Evolutionary conservation across 2,113 vertebrate genomes (phyloP).

Genomic region (Redunca redunca): DNA sequence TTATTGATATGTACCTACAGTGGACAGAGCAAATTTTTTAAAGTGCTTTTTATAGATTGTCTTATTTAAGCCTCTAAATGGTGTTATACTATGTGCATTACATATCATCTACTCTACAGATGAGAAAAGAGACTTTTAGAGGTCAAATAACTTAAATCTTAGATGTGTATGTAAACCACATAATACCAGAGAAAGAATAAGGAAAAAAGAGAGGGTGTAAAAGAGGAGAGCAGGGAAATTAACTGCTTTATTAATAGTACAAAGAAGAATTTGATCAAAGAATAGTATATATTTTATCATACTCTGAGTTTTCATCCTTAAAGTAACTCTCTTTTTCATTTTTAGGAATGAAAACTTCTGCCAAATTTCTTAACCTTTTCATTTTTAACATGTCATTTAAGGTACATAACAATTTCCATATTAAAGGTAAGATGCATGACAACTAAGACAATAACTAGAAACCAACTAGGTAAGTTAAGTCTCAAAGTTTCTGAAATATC

Average conservation of each 20-base stretch:
- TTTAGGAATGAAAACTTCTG: not conserved
- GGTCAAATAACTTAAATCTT: not conserved
- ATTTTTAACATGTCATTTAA: not conserved
- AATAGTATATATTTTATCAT: not conserved
- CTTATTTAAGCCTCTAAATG: not conserved
- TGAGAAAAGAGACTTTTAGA: not conserved
- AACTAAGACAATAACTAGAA: not conserved
- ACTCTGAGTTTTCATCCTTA: not conserved
- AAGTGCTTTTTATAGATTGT: not conserved
- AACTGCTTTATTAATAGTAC: not conserved
- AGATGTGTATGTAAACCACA: not conserved
- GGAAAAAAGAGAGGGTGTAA: not conserved
- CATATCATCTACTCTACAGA: not conserved
- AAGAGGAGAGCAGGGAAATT: not conserved
- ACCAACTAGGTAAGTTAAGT: not conserved
- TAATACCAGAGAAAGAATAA: not conserved
- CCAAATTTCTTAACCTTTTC: not conserved
- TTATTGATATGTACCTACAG: not conserved
- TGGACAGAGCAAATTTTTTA: not conserved
- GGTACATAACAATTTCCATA: not conserved
- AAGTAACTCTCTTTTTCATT: not conserved
- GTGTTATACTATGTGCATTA: not conserved
- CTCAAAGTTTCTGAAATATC: not conserved
- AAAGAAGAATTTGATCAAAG: not conserved
- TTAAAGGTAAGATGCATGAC: not conserved